A percentile compares a stretch with the other conserved stretches of the same genome.
phyloP scores from a whole-genome alignment of 1,140 invertebrate genomes.

The Papilio helenus region DNA sequence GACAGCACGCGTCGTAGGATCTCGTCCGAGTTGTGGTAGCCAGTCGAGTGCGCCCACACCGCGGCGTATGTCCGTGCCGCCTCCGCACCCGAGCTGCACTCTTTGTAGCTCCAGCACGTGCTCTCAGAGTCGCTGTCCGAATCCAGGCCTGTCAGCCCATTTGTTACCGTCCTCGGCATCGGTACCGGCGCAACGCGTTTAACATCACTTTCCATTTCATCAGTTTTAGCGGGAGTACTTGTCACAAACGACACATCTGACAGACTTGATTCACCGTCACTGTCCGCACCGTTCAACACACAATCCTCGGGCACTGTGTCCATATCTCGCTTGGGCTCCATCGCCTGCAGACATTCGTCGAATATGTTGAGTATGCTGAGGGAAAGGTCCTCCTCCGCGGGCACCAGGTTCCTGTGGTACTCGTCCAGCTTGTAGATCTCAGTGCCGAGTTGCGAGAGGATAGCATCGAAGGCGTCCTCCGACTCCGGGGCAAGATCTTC shows the following conservation, averaged over 20 bases:
- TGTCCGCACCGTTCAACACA: conserved; percentile 55
- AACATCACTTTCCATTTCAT: conserved; percentile 52
- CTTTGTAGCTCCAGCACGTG: conserved; percentile 78
- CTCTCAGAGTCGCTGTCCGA: conserved; percentile 71
- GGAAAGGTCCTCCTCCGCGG: conserved; percentile 65
- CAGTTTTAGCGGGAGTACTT: conserved; percentile 62
- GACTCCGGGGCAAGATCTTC: conserved; percentile 53
- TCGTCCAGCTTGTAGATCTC: conserved; percentile 79
- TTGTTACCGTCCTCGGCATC: conserved; percentile 62
- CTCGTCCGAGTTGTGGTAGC: conserved; percentile 75
- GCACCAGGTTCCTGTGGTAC: conserved; percentile 72
- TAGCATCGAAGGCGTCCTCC: conserved; percentile 78
- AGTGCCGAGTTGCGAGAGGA: conserved; percentile 76
- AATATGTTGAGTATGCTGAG: conserved; percentile 78
- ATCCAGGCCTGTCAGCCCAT: conserved; percentile 41
- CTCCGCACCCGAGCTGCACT: conserved; percentile 61
- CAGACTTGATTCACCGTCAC: conserved; percentile 63
- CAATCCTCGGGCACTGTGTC: conserved; percentile 49
- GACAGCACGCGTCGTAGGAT: conserved; percentile 66
- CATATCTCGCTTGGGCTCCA: conserved; percentile 46
- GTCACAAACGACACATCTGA: conserved; percentile 64
- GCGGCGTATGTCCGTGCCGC: conserved; percentile 59
- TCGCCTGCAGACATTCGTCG: conserved; percentile 72
- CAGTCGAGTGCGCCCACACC: conserved; percentile 74
- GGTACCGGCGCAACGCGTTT: conserved; percentile 53